Evolutionary conservation across 2,113 vertebrate species (phyloP).

Genomic region (Erinaceus europaeus): DNA sequence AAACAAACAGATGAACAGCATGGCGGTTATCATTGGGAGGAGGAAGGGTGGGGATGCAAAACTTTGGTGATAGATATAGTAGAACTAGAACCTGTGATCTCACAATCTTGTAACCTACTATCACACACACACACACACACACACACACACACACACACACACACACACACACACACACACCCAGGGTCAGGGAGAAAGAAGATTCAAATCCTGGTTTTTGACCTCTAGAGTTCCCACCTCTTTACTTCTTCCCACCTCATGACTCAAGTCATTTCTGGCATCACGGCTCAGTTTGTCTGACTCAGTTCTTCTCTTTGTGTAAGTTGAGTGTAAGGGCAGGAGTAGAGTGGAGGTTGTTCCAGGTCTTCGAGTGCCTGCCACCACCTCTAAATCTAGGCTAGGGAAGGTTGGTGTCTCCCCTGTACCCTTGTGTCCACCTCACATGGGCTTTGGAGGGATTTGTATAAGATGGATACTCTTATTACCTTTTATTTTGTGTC

Average conservation of each 20-base stretch:
- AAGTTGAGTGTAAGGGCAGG: background rate
- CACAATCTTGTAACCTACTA: too few species aligned
- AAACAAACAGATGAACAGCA: too few species aligned
- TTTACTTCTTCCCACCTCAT: background rate
- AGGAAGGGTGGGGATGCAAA: too few species aligned
- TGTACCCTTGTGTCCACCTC: background rate
- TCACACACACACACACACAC: too few species aligned
- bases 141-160: too few species aligned
- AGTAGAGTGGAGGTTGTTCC: background rate
- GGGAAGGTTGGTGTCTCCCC: background rate
- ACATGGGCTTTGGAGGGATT: too few species aligned
- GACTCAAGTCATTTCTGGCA: constrained; percentile 41
- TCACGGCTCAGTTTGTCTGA: background rate
- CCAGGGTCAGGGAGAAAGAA: too few species aligned
- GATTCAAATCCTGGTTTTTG: background rate
- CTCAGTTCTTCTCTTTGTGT: constrained; percentile 8
- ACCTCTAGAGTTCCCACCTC: background rate
- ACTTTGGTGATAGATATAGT: too few species aligned
- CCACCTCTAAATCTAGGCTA: background rate
- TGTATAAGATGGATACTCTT: background rate
- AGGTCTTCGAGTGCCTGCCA: background rate
- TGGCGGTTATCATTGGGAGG: too few species aligned
- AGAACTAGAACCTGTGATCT: too few species aligned
- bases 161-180: too few species aligned
- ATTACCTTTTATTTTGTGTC: background rate